These are phyloP conservation scores for Pheosia gnoma DNA, from an alignment of 2,888 invertebrate species.

Conservation along the genomic window DNA sequence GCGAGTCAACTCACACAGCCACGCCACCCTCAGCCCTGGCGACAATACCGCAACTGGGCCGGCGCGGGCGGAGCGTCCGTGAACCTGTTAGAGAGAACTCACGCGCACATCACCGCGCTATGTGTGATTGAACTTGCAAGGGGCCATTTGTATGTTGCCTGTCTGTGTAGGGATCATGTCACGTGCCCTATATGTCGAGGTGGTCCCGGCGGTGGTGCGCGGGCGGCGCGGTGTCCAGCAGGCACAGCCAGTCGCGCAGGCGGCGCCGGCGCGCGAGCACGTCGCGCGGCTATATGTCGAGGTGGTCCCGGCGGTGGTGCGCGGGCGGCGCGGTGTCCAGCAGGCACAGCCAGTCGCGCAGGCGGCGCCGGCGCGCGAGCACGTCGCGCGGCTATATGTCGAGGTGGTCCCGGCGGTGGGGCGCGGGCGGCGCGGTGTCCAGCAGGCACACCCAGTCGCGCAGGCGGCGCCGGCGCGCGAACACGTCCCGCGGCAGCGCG, in stretches of 20 bases:
- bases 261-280: conserved; percentile 87
- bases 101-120: too few species aligned
- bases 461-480: conserved; percentile 87
- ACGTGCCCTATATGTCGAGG: conserved; percentile 23
- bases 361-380: conserved; percentile 73
- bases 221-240: conserved; percentile 83
- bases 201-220: conserved; percentile 50
- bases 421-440: conserved; percentile 78
- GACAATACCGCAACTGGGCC: too few species aligned
- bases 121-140: too few species aligned
- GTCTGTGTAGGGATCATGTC: too few species aligned
- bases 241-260: conserved; percentile 93
- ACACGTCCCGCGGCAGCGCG: conserved; percentile 90
- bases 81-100: too few species aligned
- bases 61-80: too few species aligned
- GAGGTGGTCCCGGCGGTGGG: conserved; percentile 46
- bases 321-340: conserved; percentile 74
- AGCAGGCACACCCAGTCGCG: conserved; percentile 92
- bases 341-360: conserved; percentile 92
- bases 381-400: conserved; percentile 18
- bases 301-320: conserved; percentile 13
- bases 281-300: conserved; percentile 84
- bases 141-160: too few species aligned
- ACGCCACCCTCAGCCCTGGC: too few species aligned
- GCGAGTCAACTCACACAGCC: too few species aligned